These are phyloP conservation scores for Cerastis leucographa DNA, from an alignment of 2,888 invertebrate genomes.

Conservation along the genomic window DNA sequence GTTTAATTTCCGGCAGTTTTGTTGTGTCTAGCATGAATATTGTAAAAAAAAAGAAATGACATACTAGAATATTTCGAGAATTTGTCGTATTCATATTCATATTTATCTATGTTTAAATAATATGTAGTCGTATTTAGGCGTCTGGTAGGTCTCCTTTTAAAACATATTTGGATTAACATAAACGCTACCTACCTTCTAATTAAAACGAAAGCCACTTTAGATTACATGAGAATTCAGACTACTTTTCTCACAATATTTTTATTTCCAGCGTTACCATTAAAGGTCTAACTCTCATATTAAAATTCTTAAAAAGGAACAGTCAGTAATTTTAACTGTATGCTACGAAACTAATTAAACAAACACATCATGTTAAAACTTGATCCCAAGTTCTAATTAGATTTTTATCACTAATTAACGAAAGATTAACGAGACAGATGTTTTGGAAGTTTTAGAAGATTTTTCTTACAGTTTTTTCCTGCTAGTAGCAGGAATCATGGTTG, in stretches of 20 bases:
- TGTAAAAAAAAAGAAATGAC: not conserved
- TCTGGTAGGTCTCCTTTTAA: not conserved
- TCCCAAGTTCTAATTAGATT: slow-evolving; percentile 54
- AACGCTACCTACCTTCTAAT: not conserved
- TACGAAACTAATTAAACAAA: slow-evolving; percentile 53
- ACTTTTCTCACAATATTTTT: not conserved
- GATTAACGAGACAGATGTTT: slow-evolving; percentile 37
- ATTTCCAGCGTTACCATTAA: slow-evolving; percentile 7
- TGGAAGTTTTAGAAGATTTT: slow-evolving; percentile 9
- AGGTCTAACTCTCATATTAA: slow-evolving; percentile 37
- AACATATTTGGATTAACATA: not conserved
- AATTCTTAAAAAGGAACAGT: slow-evolving; percentile 32
- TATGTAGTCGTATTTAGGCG: not conserved
- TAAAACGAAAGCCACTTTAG: not conserved
- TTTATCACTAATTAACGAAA: slow-evolving; percentile 52
- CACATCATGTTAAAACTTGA: slow-evolving; percentile 47
- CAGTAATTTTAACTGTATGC: slow-evolving; percentile 46
- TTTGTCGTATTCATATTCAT: not conserved
- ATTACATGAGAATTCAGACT: not conserved
- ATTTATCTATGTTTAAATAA: not conserved
- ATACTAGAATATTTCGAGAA: not conserved
- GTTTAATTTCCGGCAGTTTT: not conserved
- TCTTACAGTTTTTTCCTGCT: not conserved
- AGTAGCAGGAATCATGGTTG: not conserved
- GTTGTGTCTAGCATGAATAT: not conserved